A percentile compares a stretch with the other conserved stretches of the same genome.
These are phyloP conservation scores for Glaucidium brasilianum DNA, from an alignment of 2,113 vertebrate species.

Conservation along the genomic window DNA sequence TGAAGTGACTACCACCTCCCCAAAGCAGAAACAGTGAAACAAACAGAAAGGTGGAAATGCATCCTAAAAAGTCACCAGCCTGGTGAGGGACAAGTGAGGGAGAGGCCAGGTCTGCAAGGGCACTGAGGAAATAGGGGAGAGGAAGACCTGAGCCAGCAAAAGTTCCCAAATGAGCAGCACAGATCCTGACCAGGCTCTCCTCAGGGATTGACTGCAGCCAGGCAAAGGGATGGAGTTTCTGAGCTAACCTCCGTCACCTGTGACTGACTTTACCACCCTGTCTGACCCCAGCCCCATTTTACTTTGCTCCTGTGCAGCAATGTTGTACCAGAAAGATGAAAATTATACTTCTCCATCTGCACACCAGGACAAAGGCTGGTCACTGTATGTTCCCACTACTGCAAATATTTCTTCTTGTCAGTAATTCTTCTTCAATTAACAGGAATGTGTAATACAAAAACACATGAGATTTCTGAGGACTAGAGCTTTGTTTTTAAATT, in stretches of 20 bases:
- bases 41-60: background rate
- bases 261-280: background rate
- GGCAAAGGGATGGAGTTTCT: background rate
- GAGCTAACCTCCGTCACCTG: background rate
- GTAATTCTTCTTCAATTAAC: background rate
- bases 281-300: background rate
- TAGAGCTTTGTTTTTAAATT: background rate
- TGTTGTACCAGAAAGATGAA: background rate
- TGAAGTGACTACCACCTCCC: background rate
- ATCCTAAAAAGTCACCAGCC: background rate
- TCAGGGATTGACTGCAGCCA: accelerated
- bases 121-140: accelerated
- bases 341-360: background rate
- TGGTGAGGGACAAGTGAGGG: background rate
- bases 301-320: background rate
- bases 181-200: background rate
- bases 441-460: background rate
- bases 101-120: background rate
- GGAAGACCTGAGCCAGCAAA: background rate
- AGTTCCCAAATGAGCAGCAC: accelerated
- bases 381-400: background rate
- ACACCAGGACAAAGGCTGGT: background rate
- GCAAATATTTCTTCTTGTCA: background rate
- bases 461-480: background rate
- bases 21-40: background rate